Base-by-base conservation (phyloP, 2,888 invertebrate genomes). In the Ochropleura plecta region DNA sequence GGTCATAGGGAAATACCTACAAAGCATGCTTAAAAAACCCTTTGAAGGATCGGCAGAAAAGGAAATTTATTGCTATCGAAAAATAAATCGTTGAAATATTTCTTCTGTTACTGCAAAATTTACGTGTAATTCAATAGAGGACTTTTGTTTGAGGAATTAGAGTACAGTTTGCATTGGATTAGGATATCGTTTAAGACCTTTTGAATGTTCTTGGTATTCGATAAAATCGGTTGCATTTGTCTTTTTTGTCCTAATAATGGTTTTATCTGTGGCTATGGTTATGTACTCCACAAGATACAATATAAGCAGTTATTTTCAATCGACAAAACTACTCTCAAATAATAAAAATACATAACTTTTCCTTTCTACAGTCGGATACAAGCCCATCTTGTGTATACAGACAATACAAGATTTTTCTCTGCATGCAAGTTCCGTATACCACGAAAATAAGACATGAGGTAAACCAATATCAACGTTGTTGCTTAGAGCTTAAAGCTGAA, bases 341-440 rank as follows among this genome's bases (percentile, higher is more conserved):
- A 71, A 57, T 20, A 73, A 40, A 30, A 81, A 79, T 44, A 75
- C 70, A 83, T 84, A 85, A 83, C 71, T 80, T 83, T 78, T 72
- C 65, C 78, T 86, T 76, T 75, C 75, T 62, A 44, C 60, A 74
- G 57, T 70, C 64, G 60, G 49, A 51, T 63, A 77, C 70, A 73
- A 73, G 62, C 57, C 63, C 78, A 63, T 78, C 73, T 80, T 79
- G 68, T 80, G 18, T 81, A 83, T 51, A 79, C 60, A 74, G 76
- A 76, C 77, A 81, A 84, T 74, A 86, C 81, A 77, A 62, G 69
- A 82, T 82, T 86, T 85, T 83, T 73, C 77, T 76, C 76, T 74
- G 69, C 76, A 85, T 85, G 79, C 84, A 86, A 80, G 76, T 76
- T 77, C 73, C 76, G 77, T 70, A 42, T 62, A 20, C 40, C 30